Conservation (phyloP, 1,140 invertebrate genomes). For the Cotesia typhae region DNA sequence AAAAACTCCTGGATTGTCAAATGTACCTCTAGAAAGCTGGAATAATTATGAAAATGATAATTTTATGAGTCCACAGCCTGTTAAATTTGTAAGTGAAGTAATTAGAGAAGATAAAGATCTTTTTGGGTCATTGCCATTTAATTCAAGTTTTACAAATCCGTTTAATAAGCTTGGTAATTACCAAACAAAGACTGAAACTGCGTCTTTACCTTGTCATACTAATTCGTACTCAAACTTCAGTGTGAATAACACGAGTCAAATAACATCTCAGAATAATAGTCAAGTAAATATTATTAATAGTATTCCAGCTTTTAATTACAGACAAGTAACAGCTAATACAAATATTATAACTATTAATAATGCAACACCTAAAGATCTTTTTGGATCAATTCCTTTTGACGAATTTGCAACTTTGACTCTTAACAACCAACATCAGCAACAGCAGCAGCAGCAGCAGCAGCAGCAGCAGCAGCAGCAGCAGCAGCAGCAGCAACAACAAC, state of each 20-base stretch:
- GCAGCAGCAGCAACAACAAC: too few relatives aligned
- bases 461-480: slow-evolving; percentile 44
- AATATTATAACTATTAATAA: background rate
- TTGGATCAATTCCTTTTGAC: slow-evolving; percentile 72
- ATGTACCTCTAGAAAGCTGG: slow-evolving; percentile 12
- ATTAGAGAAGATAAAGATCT: slow-evolving; percentile 58
- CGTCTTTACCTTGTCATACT: slow-evolving; percentile 33
- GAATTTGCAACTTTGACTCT: slow-evolving; percentile 58
- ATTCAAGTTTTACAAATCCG: slow-evolving; percentile 54
- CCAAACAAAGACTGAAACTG: background rate
- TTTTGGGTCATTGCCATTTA: slow-evolving; percentile 69
- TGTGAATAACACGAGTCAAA: background rate
- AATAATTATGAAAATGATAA: slow-evolving; percentile 46
- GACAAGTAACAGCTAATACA: slow-evolving; percentile 37
- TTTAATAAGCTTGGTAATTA: slow-evolving; percentile 49
- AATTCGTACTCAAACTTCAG: slow-evolving; percentile 30
- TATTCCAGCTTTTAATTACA: slow-evolving; percentile 35
- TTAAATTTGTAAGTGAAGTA: background rate
- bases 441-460: slow-evolving; percentile 40
- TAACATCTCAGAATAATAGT: slow-evolving; percentile 1
- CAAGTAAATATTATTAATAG: background rate
- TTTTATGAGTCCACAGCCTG: slow-evolving; percentile 30
- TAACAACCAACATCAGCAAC: slow-evolving; percentile 49
- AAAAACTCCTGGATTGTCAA: slow-evolving; percentile 14
- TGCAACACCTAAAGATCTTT: slow-evolving; percentile 66